Conservation (phyloP, 2,797 vertebrate genomes). For the Etheostoma nigrum region DNA sequence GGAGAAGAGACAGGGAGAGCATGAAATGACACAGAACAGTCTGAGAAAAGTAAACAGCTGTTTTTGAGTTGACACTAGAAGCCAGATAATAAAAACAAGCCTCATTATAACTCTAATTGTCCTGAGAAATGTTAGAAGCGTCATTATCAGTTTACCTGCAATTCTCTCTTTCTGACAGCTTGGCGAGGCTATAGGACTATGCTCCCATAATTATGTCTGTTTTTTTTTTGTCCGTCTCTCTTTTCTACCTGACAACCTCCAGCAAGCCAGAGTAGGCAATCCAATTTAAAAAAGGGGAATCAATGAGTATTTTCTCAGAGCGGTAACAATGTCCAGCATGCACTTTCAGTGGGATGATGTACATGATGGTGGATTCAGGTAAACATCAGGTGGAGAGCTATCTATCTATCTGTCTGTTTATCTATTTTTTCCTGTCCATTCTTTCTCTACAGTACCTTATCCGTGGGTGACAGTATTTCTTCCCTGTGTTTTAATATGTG, state of each 20-base stretch:
- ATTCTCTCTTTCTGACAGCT: constrained; percentile 36
- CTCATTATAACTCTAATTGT: constrained; percentile 54
- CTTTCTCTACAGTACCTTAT: constrained; percentile 1
- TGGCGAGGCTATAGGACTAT: constrained; percentile 20
- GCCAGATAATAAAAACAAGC: constrained; percentile 50
- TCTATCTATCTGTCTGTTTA: constrained; percentile 10
- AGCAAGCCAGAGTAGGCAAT: constrained; percentile 36
- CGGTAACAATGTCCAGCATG: constrained; percentile 32
- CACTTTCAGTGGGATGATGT: constrained; percentile 23
- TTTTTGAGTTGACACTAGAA: constrained; percentile 44
- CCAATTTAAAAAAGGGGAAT: constrained; percentile 48
- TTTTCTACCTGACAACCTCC: constrained; percentile 45
- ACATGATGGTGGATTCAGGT: background rate
- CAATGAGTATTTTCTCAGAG: constrained; percentile 36
- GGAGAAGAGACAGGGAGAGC: background rate
- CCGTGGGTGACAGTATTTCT: constrained; percentile 49
- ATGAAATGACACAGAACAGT: constrained; percentile 33
- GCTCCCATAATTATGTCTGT: constrained; percentile 49
- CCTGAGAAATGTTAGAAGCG: constrained; percentile 39
- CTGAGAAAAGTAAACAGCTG: constrained; percentile 48
- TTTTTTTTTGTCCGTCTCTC: constrained; percentile 3
- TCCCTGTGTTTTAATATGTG: constrained; percentile 16
- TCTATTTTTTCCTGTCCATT: background rate
- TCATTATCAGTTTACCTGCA: constrained; percentile 58
- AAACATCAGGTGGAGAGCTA: constrained; percentile 1